Evolutionary conservation across 1,140 invertebrate species (phyloP).

Genomic region (Drosophila sulfurigaster): DNA sequence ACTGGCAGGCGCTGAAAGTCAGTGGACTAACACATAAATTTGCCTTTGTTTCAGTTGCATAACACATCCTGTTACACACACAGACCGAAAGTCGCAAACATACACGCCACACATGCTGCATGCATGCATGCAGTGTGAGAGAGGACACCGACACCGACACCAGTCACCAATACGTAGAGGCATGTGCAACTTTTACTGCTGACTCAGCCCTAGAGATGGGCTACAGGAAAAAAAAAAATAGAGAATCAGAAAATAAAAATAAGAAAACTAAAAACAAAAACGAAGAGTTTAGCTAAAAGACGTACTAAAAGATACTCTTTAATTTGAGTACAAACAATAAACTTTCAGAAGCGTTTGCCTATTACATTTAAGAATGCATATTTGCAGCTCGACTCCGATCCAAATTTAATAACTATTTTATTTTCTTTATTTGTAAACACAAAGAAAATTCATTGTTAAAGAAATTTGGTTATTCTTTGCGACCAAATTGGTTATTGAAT

Average conservation of each 20-base stretch:
- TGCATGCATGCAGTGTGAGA: conserved; percentile 36
- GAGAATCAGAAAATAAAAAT: not conserved
- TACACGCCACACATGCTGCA: conserved; percentile 13
- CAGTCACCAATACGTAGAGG: conserved; percentile 23
- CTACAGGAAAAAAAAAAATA: conserved; percentile 5
- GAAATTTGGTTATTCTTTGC: no score
- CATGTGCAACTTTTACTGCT: conserved; percentile 72
- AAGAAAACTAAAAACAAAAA: conserved; percentile 1
- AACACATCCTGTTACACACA: conserved; percentile 74
- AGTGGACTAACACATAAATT: conserved; percentile 74
- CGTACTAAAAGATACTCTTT: not conserved
- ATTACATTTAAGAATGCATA: no score
- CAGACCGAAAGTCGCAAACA: conserved; percentile 24
- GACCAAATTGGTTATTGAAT: no score
- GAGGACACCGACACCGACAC: conserved; percentile 50
- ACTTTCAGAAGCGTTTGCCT: no score
- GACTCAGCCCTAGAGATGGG: conserved; percentile 53
- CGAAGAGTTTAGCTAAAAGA: not conserved
- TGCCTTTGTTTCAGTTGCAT: conserved; percentile 78
- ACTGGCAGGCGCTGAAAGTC: conserved; percentile 50
- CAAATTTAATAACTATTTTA: no score
- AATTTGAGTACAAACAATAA: not conserved
- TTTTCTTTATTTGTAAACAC: no score
- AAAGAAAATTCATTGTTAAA: no score
- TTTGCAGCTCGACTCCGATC: no score